A percentile compares a stretch with the other conserved stretches of the same genome.
phyloP scores from a whole-genome alignment of 2,113 vertebrate genomes.

The Ceyx melanurus region DNA sequence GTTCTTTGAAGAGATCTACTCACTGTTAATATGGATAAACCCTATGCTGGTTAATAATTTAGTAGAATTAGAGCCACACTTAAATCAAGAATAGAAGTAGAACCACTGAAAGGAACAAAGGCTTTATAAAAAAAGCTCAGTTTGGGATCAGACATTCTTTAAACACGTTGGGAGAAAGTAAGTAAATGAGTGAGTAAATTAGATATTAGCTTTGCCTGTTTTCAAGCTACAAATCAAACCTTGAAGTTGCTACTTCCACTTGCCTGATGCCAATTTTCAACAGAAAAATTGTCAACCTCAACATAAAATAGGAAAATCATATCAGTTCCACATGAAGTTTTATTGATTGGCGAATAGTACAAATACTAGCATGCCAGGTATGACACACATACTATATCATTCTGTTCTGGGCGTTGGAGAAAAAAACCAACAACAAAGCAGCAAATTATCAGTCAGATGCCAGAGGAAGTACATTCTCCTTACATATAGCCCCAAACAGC shows the following conservation, averaged over 20 bases:
- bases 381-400: background rate
- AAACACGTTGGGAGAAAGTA: background rate
- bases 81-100: background rate
- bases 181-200: background rate
- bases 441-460: background rate
- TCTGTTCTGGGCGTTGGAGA: background rate
- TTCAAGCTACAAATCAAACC: background rate
- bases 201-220: background rate
- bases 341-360: background rate
- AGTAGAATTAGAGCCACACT: background rate
- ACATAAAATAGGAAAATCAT: background rate
- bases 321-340: background rate
- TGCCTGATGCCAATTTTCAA: background rate
- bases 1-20: background rate
- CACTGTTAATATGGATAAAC: background rate
- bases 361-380: background rate
- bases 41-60: background rate
- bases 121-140: background rate
- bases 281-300: background rate
- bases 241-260: background rate
- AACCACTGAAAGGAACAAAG: background rate
- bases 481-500: background rate
- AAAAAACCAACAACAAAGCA: background rate
- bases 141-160: background rate
- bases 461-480: background rate